phyloP scores from a whole-genome alignment of 2,888 invertebrate species.

The Polylopha cassiicola region DNA sequence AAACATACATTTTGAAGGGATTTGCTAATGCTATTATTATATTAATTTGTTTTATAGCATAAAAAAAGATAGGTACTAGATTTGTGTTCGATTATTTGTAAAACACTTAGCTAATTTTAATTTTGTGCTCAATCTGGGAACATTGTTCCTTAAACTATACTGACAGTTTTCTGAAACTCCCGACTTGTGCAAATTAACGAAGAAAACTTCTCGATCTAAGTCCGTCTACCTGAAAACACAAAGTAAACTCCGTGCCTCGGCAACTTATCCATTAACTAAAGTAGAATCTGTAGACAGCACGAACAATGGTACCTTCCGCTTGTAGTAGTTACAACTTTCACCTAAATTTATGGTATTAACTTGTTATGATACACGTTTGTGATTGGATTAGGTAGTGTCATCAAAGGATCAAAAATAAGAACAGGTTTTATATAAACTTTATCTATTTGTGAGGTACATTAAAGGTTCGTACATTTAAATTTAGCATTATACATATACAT shows the following conservation, averaged over 20 bases:
- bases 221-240: slow-evolving; percentile 75
- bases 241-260: slow-evolving; percentile 74
- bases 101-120: slow-evolving; percentile 27
- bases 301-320: slow-evolving; percentile 54
- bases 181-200: slow-evolving; percentile 73
- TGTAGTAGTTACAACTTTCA: slow-evolving; percentile 60
- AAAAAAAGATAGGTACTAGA: too few relatives aligned
- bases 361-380: slow-evolving; percentile 43
- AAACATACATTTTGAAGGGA: too few relatives aligned
- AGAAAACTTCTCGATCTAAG: slow-evolving; percentile 74
- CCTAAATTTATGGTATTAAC: slow-evolving; percentile 61
- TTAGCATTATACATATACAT: too few relatives aligned
- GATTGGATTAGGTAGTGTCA: slow-evolving; percentile 31
- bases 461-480: too few relatives aligned
- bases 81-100: too few relatives aligned
- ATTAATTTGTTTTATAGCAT: too few relatives aligned
- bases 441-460: slow-evolving; percentile 23
- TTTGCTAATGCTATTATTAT: too few relatives aligned
- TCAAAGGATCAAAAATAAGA: slow-evolving; percentile 25
- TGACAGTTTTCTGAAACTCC: slow-evolving; percentile 64
- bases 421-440: slow-evolving; percentile 22
- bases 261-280: slow-evolving; percentile 77
- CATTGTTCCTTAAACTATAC: slow-evolving; percentile 53
- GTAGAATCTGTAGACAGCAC: slow-evolving; percentile 75
- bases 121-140: slow-evolving; percentile 38